Evolutionary conservation across 2,797 vertebrate genomes (phyloP).

Genomic region (Streptopelia turtur): DNA sequence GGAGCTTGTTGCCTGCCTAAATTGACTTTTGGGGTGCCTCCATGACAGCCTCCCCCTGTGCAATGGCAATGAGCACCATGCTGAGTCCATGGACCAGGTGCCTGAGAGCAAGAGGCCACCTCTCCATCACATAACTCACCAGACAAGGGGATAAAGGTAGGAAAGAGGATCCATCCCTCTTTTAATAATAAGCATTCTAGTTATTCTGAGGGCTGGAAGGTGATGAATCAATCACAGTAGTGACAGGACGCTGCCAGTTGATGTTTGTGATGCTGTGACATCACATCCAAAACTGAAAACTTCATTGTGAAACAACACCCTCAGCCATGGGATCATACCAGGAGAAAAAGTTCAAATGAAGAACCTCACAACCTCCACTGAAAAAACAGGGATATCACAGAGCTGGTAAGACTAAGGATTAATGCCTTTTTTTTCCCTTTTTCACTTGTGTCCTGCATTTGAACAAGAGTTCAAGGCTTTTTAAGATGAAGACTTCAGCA

Average conservation of each 20-base stretch:
- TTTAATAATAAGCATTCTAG: not conserved
- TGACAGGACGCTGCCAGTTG: rapidly evolving
- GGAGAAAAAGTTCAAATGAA: not conserved
- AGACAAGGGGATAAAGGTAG: not conserved
- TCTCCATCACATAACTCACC: not conserved
- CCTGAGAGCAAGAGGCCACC: rapidly evolving
- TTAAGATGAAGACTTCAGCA: not conserved
- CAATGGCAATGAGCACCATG: rapidly evolving
- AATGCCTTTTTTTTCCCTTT: not conserved
- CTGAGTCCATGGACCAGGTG: not conserved
- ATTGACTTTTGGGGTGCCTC: too few species aligned
- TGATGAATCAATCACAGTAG: not conserved
- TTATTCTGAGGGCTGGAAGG: not conserved
- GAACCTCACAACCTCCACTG: not conserved
- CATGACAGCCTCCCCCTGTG: not conserved
- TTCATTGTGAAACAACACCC: not conserved
- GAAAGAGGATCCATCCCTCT: not conserved
- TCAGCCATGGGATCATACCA: not conserved
- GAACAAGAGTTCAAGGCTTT: not conserved
- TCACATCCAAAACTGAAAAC: not conserved
- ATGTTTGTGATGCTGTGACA: not conserved
- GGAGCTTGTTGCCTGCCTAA: too few species aligned
- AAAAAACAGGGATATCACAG: not conserved
- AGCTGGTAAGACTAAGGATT: not conserved
- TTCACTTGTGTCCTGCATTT: not conserved